Base-by-base conservation (phyloP, 2,888 invertebrate species). In the Trachelus troglodyta region DNA sequence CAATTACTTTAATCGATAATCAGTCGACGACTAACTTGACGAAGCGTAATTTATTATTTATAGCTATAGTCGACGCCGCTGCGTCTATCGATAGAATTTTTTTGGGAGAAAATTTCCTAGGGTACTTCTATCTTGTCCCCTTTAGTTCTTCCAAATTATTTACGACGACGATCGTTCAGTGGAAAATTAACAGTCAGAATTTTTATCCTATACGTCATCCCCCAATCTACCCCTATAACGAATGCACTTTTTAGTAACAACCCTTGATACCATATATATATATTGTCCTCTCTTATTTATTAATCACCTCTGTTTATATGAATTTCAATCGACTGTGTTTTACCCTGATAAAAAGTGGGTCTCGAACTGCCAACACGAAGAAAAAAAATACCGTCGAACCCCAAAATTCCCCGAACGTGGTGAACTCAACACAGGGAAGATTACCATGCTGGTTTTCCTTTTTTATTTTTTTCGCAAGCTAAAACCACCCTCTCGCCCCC, bases 1-100 rank as follows among this genome's bases (percentile, higher is more conserved):
- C 89, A 90, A 89, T 88, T 87, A 87, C 89, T 89, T 90, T 89
- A 89, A 90, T 90, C 90, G 89, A 90, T 88, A 88, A 90, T 89
- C 90, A 89, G 89, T 88, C 56, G 23, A 23, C 23, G 23, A 9
- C 9, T 56, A 23, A 56, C 6, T 56, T 23, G 23, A 56, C 56
- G 56, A 23, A 6, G 56, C 9, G 56, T 56, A 23, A 9, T 56
- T 56, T 56, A 56, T 2, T 9, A 6, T 56, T 23, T 23, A 6
- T 56, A 9, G 15, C 15, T 23, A 15, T 0, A 4, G 15, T 40
- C 15, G 40, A 40, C 15, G 15, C 40, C 23, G 1, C 40, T 40
- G 15, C 15, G 15, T 40, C 15, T 6, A 15, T 2, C 56, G 56
- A 9, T 56, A 56, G 4, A 15, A 23, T 15, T 23, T 56, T 40